Percentiles rank a stretch among this genome's conserved stretches.
Conservation (phyloP, 2,113 vertebrate genomes). For the Platichthys flesus region DNA sequence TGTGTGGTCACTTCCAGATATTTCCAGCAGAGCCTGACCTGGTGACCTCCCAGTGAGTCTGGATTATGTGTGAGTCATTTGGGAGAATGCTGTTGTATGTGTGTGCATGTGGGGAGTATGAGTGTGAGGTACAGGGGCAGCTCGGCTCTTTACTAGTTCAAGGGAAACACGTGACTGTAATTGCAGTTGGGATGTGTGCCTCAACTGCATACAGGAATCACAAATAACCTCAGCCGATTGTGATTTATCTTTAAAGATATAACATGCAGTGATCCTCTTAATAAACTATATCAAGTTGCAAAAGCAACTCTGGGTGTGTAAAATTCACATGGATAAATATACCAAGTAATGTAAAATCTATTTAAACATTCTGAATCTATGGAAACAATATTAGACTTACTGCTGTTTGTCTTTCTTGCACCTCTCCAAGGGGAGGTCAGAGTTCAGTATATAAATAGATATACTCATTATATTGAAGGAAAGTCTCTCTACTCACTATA, state of each 20-base stretch:
- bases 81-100: constrained; percentile 42
- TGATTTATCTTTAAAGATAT: constrained; percentile 23
- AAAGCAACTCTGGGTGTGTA: not conserved
- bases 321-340: constrained; percentile 18
- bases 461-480: not conserved
- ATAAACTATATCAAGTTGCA: not conserved
- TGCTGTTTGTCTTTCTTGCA: constrained; percentile 14
- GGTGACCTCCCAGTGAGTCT: constrained; percentile 72
- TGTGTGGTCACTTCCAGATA: constrained; percentile 76
- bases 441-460: not conserved
- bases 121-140: constrained; percentile 50
- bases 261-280: constrained; percentile 2
- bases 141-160: constrained; percentile 52
- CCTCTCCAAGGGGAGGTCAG: not conserved
- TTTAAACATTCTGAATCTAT: constrained; percentile 9
- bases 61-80: constrained; percentile 72
- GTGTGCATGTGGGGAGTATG: constrained; percentile 30
- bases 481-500: not conserved
- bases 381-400: not conserved
- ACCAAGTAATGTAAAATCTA: constrained; percentile 12
- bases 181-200: constrained; percentile 33
- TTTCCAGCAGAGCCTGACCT: constrained; percentile 74
- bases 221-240: constrained; percentile 17
- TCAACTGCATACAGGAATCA: constrained; percentile 33
- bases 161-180: constrained; percentile 67